phyloP scores from a whole-genome alignment of 1,140 invertebrate species.

The Drosophila orosa region DNA sequence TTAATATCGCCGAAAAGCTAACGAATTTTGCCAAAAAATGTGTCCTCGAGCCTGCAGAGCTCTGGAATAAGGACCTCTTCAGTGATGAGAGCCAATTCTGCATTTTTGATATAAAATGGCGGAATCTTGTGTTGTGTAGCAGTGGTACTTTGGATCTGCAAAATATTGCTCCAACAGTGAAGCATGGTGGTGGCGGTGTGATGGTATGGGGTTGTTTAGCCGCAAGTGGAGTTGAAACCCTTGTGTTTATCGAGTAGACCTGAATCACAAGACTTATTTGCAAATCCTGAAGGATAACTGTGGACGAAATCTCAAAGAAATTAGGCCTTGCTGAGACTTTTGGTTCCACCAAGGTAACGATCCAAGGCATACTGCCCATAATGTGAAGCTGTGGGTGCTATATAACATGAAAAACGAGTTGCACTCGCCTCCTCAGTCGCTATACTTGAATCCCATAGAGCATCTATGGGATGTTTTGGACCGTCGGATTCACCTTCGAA shows the following conservation, averaged over 20 bases:
- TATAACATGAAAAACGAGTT: too few relatives aligned
- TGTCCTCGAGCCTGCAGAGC: not conserved
- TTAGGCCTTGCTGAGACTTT: not conserved
- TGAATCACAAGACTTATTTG: not conserved
- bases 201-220: not conserved
- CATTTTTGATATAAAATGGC: conserved; percentile 26
- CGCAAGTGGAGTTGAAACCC: not conserved
- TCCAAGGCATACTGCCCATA: too few relatives aligned
- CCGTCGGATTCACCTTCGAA: too few relatives aligned
- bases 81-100: conserved; percentile 24
- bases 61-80: conserved; percentile 13
- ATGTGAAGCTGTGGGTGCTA: too few relatives aligned
- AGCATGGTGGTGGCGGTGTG: not conserved
- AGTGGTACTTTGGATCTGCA: not conserved
- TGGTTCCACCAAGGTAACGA: too few relatives aligned
- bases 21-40: too few relatives aligned
- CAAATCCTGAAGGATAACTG: not conserved
- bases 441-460: too few relatives aligned
- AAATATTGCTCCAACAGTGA: not conserved
- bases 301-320: not conserved
- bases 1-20: too few relatives aligned
- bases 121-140: conserved; percentile 19
- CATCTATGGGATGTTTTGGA: too few relatives aligned
- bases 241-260: not conserved
- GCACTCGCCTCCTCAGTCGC: too few relatives aligned